Percentiles rank a stretch among this genome's conserved stretches.
phyloP scores from a whole-genome alignment of 1,140 invertebrate genomes.

The Scaptomyza pallida region DNA sequence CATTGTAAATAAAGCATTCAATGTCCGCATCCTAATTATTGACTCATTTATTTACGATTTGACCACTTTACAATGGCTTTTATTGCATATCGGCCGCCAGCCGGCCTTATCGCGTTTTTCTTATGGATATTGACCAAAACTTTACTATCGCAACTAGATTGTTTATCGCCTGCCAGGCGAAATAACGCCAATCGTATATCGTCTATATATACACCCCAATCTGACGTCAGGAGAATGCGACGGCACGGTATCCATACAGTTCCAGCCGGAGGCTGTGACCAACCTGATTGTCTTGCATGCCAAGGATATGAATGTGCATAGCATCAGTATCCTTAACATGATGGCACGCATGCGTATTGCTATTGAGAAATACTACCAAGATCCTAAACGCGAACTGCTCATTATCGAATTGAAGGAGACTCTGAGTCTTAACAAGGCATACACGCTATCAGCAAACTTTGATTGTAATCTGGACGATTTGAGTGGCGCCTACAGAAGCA shows the following conservation, averaged over 20 bases:
- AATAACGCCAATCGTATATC: constrained; percentile 90
- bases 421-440: constrained; percentile 56
- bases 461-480: constrained; percentile 55
- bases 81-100: constrained; percentile 11
- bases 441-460: constrained; percentile 65
- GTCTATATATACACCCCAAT: constrained; percentile 90
- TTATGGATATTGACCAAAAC: constrained; percentile 51
- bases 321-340: constrained; percentile 73
- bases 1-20: background rate
- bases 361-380: constrained; percentile 49
- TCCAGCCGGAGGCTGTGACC: constrained; percentile 85
- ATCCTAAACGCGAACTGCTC: constrained; percentile 52
- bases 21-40: background rate
- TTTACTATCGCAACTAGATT: constrained; percentile 65
- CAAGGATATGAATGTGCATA: constrained; percentile 83
- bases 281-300: constrained; percentile 89
- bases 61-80: constrained; percentile 14
- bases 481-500: constrained; percentile 61
- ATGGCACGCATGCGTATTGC: constrained; percentile 78
- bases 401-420: constrained; percentile 67
- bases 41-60: constrained; percentile 30
- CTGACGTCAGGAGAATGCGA: constrained; percentile 86
- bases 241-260: constrained; percentile 89
- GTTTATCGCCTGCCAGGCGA: constrained; percentile 87
- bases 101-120: constrained; percentile 11